Base-by-base conservation (phyloP, 2,797 vertebrate species). In the Chelonia mydas region DNA sequence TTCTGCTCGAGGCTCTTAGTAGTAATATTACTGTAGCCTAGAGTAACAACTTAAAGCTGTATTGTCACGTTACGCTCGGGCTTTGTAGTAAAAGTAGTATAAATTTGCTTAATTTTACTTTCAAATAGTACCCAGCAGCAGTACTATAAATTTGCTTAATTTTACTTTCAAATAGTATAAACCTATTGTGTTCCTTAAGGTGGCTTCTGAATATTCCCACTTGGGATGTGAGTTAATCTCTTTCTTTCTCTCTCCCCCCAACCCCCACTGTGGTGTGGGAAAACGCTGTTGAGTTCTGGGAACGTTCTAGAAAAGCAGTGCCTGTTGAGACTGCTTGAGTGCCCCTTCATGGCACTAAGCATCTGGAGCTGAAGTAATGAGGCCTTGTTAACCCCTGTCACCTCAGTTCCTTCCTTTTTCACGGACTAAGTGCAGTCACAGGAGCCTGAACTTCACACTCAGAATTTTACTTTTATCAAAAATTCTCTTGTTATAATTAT, bases 21-120 rank as follows among this genome's bases (percentile, higher is more conserved):
- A n/a, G 28, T 53, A 54, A 25, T 78, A 47, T 78, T 53, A 6
- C 81, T 90, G 90, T 37, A 82, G 90, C 94, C 68, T 93, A 78
- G 74, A 59, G 74, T 86, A 92, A 90, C 31, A 54, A 47, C 83
- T 89, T 81, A 87, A 77, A 93, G 76, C 85, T 87, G 74, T 91
- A 91, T 3, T 17, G 33, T 15, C 21, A 15, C 21, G 77, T 87
- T 95, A 88, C 83, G 90, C 88, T 81, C 91, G 57, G 15, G 23
- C 88, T 95, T 92, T 95, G 54, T 7, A 1, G 68, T 61, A 33
- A 31, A 0, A 5, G 51, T 82, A 50, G 41, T 33, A 33, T 33
- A 1, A 31, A 25, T 33, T 31, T 31, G 28, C 31, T 59, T 0
- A n/a, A 51, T 37, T 65, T 81, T 81, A 17, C 37, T 57, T 81